phyloP scores from a whole-genome alignment of 92 coral and sea anemone species.

The Paramuricea clavata region DNA sequence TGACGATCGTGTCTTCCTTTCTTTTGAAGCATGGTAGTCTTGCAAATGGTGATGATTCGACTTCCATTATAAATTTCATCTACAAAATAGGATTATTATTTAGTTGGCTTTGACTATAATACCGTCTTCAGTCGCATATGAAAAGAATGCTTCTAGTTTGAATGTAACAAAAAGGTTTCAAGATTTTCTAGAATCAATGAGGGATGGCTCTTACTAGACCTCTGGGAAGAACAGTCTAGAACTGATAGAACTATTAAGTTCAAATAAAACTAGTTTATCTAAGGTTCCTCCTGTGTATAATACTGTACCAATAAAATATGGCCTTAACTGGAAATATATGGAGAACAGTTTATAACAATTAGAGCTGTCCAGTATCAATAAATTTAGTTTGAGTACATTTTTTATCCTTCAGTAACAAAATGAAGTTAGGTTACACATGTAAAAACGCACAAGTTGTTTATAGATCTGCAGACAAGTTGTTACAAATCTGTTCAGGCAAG shows the following conservation, averaged over 20 bases:
- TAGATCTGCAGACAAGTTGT: too few relatives aligned
- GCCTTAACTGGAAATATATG: background rate
- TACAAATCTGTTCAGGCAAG: too few relatives aligned
- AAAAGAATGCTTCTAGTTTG: too few relatives aligned
- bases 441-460: too few relatives aligned
- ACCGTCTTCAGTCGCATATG: too few relatives aligned
- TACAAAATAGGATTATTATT: background rate
- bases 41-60: background rate
- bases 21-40: conserved; percentile 4
- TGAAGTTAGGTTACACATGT: too few relatives aligned
- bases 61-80: conserved; percentile 8
- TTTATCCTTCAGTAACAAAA: too few relatives aligned
- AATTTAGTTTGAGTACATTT: too few relatives aligned
- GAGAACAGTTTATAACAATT: background rate
- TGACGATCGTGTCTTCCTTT: background rate
- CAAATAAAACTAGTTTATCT: too few relatives aligned
- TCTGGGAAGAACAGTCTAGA: background rate
- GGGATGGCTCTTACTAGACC: background rate
- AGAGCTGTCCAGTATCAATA: background rate
- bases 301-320: too few relatives aligned
- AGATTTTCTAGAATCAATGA: background rate
- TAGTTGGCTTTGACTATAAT: background rate
- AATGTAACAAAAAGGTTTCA: too few relatives aligned
- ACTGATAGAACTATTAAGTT: background rate
- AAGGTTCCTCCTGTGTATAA: too few relatives aligned